Conservation (phyloP, 2,113 vertebrate species). For the Nematolebias whitei region DNA sequence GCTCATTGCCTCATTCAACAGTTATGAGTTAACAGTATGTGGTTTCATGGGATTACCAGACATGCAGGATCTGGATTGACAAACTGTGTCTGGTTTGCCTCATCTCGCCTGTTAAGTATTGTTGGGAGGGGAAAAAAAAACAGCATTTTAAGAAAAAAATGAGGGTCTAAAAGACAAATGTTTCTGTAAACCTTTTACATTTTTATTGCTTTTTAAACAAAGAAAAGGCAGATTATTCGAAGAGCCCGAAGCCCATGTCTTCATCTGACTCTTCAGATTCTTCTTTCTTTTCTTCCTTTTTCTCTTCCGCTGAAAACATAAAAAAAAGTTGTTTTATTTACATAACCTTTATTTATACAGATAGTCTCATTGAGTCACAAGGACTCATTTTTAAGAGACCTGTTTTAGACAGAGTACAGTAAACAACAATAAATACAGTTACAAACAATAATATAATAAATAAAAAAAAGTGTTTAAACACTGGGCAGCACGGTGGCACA, state of each 20-base stretch:
- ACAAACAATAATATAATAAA: too few species aligned
- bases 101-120: constrained; percentile 26
- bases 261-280: constrained; percentile 86
- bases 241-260: constrained; percentile 87
- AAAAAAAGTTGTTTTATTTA: too few species aligned
- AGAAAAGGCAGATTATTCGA: constrained; percentile 79
- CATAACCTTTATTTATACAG: too few species aligned
- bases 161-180: not conserved
- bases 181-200: constrained; percentile 72
- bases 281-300: constrained; percentile 87
- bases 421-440: too few species aligned
- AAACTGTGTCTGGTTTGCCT: not conserved
- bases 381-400: too few species aligned
- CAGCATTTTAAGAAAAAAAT: not conserved
- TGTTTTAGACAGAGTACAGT: too few species aligned
- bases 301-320: constrained; percentile 82
- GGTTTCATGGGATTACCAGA: constrained; percentile 8
- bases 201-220: constrained; percentile 80
- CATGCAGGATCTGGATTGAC: constrained; percentile 29
- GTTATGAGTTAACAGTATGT: constrained; percentile 12
- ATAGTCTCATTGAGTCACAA: too few species aligned
- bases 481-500: too few species aligned
- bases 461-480: too few species aligned
- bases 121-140: not conserved
- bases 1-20: constrained; percentile 4